Conservation (phyloP, 2,797 vertebrate species). For the Pangasius mekongensis region DNA sequence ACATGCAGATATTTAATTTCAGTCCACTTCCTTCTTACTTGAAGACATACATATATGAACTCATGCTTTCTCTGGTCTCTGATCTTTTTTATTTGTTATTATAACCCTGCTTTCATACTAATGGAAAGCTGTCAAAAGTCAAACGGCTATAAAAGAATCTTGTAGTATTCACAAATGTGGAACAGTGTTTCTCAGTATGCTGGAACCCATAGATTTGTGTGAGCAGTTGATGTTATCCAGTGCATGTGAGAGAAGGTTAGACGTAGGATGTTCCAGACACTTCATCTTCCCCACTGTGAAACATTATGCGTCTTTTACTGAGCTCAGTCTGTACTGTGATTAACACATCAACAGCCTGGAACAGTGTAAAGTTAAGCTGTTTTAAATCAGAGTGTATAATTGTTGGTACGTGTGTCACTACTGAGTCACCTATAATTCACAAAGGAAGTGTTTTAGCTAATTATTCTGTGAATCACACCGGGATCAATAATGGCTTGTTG, state of each 20-base stretch:
- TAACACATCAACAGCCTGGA: neutral
- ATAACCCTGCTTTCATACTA: neutral
- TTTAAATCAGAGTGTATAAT: neutral
- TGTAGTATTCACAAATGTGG: neutral
- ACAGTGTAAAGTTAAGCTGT: neutral
- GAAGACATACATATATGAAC: neutral
- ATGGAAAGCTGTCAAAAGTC: neutral
- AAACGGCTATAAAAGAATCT: too few species aligned
- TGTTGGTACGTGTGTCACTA: too few species aligned
- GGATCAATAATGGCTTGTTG: neutral
- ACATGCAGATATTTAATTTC: neutral
- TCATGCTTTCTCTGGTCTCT: neutral
- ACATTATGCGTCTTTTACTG: neutral
- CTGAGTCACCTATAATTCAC: neutral
- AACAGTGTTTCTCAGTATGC: too few species aligned
- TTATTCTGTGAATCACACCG: neutral
- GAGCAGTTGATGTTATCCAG: neutral
- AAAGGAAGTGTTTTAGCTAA: neutral
- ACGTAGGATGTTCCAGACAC: neutral
- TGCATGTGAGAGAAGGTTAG: neutral
- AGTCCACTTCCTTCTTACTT: neutral
- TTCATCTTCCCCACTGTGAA: conserved; percentile 1
- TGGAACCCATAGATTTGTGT: neutral
- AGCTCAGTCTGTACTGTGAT: neutral
- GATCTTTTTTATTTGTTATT: neutral